These are phyloP conservation scores for Siniperca undulata DNA, from an alignment of 2,797 vertebrate genomes.

Conservation along the genomic window DNA sequence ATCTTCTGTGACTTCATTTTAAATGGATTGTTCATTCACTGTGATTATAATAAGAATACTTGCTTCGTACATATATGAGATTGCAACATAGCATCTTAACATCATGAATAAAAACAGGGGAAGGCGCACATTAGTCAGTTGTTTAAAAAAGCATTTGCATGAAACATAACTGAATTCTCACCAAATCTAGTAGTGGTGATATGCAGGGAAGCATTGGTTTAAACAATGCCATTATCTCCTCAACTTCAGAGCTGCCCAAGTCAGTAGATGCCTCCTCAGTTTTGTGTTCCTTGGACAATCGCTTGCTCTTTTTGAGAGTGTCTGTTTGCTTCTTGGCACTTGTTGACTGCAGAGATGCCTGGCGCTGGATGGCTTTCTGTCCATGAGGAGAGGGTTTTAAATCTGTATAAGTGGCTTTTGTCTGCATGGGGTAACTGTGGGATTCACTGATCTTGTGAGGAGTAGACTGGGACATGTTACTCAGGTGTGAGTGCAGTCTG, in stretches of 20 bases:
- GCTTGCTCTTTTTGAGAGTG: constrained; percentile 37
- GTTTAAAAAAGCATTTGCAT: neutral
- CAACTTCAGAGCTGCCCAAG: constrained; percentile 44
- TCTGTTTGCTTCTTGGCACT: constrained; percentile 15
- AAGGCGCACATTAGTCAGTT: neutral
- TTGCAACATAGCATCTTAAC: neutral
- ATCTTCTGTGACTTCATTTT: no score
- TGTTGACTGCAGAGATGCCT: constrained; percentile 21
- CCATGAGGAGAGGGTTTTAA: constrained; percentile 9
- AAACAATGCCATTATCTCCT: constrained; percentile 87
- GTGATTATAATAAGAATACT: neutral
- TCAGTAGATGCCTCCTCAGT: constrained; percentile 20
- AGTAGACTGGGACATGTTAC: neutral
- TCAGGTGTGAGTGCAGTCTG: neutral
- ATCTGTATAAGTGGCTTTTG: constrained; percentile 4
- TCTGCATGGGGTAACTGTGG: neutral
- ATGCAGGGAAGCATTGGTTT: constrained; percentile 88
- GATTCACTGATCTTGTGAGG: constrained; percentile 28
- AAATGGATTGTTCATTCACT: neutral
- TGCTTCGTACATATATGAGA: neutral
- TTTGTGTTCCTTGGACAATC: constrained; percentile 44
- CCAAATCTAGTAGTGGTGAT: constrained; percentile 87
- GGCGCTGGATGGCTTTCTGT: constrained; percentile 16
- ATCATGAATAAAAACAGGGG: neutral
- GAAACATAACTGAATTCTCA: constrained; percentile 52